These are phyloP conservation scores for Neoitamus cyanurus DNA, from an alignment of 2,888 invertebrate species.

Conservation along the genomic window DNA sequence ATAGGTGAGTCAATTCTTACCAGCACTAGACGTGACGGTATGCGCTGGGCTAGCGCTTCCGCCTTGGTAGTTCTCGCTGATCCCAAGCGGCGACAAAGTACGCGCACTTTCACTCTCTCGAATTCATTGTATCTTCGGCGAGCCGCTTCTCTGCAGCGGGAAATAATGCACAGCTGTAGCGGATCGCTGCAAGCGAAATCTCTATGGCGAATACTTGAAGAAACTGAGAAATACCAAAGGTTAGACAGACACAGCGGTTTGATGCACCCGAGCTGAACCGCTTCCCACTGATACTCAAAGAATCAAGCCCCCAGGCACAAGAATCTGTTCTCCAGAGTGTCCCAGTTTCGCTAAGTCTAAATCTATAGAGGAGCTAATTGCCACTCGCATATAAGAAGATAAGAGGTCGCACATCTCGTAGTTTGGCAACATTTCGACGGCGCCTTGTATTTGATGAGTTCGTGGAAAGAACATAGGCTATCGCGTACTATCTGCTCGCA, in stretches of 20 bases:
- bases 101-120: constrained; percentile 24
- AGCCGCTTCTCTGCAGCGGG: not conserved
- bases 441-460: not conserved
- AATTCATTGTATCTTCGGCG: not conserved
- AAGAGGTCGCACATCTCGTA: not conserved
- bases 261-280: not conserved
- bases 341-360: not conserved
- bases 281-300: not conserved
- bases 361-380: not conserved
- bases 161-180: not conserved
- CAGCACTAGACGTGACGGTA: not conserved
- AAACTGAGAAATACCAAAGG: constrained; percentile 20
- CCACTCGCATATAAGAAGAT: not conserved
- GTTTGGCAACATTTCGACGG: not conserved
- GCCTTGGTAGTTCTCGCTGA: not conserved
- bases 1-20: constrained; percentile 67
- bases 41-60: not conserved
- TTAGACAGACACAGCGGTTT: not conserved
- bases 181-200: not conserved
- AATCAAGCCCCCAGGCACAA: not conserved
- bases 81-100: not conserved
- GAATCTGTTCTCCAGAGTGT: not conserved
- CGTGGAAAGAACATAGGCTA: not conserved
- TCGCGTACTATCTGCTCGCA: not conserved
- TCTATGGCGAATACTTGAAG: not conserved